Base-by-base conservation (phyloP, 2,113 vertebrate species). In the Muntiacus muntjak region DNA sequence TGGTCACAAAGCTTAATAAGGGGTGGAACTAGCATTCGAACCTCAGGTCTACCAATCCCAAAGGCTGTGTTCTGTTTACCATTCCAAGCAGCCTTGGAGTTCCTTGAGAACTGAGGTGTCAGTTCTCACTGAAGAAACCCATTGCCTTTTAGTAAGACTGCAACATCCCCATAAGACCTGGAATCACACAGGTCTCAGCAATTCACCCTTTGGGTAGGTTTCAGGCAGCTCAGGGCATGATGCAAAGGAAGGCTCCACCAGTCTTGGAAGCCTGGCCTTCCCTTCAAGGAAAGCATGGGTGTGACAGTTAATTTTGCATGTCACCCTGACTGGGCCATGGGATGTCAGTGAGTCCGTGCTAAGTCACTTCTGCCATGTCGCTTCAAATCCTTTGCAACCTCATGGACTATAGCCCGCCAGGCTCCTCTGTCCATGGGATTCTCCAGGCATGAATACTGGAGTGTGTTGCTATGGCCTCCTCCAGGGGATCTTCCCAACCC, bases 1-100 rank as follows among this genome's bases (percentile, higher is more conserved):
- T 11, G 60, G 74, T 82, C 92, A 94, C 81, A 94, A 6, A 90
- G 94, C 52, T 23, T 23, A 79, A 36, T 54, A 43, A 64, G 17
- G 40, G 40, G 23, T 45, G 60, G 86, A 95, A 55, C 30, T 26
- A 50, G 74, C 36, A 4, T 57, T n/a, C 33, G 33, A 93, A 33
- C 7, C 28, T 93, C 14, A 36, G 54, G 57, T 85, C 62, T 83
- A 36, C 15, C 1, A 6, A 47, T 17, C 21, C 87, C 10, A 15
- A 88, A 62, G 90, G 7, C 57, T 14, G 84, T 2, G 40, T 33
- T 67, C 40, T 54, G 58, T n/a, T 45, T 26, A 19, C 50, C 16
- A 0, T 57, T 30, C 52, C 25, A 78, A 64, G 30, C 2, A 71
- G 62, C 60, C 25, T 17, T 33, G 6, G 17, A 47, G 60, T 10